phyloP scores from a whole-genome alignment of 2,888 invertebrate genomes.

The Asteroscopus sphinx region DNA sequence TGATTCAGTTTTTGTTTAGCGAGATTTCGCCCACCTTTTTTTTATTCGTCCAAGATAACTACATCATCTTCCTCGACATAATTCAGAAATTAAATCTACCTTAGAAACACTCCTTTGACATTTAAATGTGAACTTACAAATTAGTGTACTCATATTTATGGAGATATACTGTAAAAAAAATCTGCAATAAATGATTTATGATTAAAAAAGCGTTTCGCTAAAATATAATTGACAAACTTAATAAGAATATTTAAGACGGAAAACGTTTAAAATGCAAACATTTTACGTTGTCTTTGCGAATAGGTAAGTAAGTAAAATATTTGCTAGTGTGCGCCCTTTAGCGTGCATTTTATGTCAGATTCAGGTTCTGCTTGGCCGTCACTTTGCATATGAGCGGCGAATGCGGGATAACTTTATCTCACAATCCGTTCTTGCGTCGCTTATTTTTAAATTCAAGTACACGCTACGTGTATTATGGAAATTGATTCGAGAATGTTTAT shows the following conservation, averaged over 20 bases:
- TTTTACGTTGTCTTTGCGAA: conserved; percentile 62
- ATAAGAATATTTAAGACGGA: conserved; percentile 44
- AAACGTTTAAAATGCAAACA: conserved; percentile 54
- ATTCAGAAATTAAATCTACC: conserved; percentile 28
- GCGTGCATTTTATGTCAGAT: conserved; percentile 73
- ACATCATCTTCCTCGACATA: neutral
- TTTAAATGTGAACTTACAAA: too few species aligned
- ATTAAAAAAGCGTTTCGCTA: conserved; percentile 21
- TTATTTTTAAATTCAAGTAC: conserved; percentile 79
- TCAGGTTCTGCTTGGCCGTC: conserved; percentile 66
- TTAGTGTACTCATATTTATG: too few species aligned
- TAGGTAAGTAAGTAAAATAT: conserved; percentile 61
- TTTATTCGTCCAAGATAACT: too few species aligned
- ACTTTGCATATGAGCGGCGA: conserved; percentile 74
- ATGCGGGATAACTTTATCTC: conserved; percentile 75
- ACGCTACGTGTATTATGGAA: conserved; percentile 76
- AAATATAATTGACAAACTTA: conserved; percentile 30
- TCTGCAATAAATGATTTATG: too few species aligned
- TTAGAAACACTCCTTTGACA: too few species aligned
- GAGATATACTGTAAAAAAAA: too few species aligned
- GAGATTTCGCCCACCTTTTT: too few species aligned
- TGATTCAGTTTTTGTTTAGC: too few species aligned
- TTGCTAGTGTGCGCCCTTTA: conserved; percentile 59
- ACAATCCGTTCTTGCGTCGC: conserved; percentile 71
- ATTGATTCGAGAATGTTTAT: conserved; percentile 73